These are phyloP conservation scores for Amblyraja radiata DNA, from an alignment of 2,797 vertebrate genomes.

Conservation along the genomic window DNA sequence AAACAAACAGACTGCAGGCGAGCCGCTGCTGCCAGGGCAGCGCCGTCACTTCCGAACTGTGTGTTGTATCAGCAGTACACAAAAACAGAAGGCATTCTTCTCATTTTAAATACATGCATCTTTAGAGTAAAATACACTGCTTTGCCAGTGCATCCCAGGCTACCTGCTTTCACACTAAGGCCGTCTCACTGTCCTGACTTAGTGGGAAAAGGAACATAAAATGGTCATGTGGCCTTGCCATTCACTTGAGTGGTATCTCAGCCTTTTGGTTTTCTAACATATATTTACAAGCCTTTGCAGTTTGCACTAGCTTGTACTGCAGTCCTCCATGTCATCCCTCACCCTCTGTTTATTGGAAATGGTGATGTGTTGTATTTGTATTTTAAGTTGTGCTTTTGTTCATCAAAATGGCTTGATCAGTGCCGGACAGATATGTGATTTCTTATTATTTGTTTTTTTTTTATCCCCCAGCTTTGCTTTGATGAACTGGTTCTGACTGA, in stretches of 20 bases:
- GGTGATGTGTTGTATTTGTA: background rate
- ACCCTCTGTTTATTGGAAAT: background rate
- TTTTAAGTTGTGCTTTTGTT: background rate
- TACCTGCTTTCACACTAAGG: background rate
- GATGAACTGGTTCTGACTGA: constrained; percentile 71
- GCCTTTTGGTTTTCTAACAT: background rate
- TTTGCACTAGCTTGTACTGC: background rate
- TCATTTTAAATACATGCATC: background rate
- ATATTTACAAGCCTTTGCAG: too few relatives aligned
- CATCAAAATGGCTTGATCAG: background rate
- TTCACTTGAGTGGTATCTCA: background rate
- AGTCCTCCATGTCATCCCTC: background rate
- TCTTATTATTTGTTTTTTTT: constrained; percentile 13
- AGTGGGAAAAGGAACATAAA: background rate
- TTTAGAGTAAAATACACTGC: background rate
- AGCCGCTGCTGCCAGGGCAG: too few relatives aligned
- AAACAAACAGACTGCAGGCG: too few relatives aligned
- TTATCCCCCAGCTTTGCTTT: constrained; percentile 55
- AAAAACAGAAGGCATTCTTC: background rate
- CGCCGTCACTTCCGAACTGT: background rate
- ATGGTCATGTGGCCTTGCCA: background rate
- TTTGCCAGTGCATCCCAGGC: background rate
- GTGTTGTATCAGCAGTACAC: background rate
- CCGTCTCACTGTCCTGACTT: background rate
- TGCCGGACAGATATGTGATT: background rate